Evolutionary conservation across 2,113 vertebrate species (phyloP).

Genomic region (Callorhinus ursinus): DNA sequence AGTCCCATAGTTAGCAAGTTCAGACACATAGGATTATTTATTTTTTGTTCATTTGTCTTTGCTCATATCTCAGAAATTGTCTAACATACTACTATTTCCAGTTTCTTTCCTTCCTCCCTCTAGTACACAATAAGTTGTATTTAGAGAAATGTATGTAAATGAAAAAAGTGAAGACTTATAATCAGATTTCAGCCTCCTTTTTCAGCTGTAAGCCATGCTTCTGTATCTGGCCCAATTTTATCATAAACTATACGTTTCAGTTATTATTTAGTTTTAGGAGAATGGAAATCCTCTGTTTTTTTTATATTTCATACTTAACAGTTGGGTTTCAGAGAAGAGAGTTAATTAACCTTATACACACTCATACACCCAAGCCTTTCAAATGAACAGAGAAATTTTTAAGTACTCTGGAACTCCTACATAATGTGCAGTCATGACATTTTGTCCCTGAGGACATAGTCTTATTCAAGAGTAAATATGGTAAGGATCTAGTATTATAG

Average conservation of each 20-base stretch:
- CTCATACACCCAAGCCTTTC: neutral
- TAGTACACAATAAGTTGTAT: neutral
- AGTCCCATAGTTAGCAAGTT: neutral
- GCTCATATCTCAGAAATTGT: neutral
- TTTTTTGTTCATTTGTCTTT: slow-evolving; percentile 25
- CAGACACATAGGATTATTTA: neutral
- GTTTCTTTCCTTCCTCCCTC: neutral
- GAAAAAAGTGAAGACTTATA: neutral
- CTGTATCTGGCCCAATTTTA: slow-evolving; percentile 11
- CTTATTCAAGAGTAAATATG: neutral
- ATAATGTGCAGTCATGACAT: neutral
- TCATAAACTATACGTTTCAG: neutral
- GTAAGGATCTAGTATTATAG: neutral
- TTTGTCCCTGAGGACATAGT: neutral
- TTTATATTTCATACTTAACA: neutral
- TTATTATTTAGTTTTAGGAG: neutral
- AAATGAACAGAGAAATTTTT: neutral
- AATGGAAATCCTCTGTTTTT: neutral
- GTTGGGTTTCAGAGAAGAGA: neutral
- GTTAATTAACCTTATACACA: neutral
- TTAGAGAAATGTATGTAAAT: neutral
- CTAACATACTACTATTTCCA: neutral
- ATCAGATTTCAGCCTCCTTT: neutral
- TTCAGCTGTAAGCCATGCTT: neutral
- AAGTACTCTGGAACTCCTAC: neutral